phyloP scores from a whole-genome alignment of 2,888 invertebrate genomes.

The Melanargia galathea region DNA sequence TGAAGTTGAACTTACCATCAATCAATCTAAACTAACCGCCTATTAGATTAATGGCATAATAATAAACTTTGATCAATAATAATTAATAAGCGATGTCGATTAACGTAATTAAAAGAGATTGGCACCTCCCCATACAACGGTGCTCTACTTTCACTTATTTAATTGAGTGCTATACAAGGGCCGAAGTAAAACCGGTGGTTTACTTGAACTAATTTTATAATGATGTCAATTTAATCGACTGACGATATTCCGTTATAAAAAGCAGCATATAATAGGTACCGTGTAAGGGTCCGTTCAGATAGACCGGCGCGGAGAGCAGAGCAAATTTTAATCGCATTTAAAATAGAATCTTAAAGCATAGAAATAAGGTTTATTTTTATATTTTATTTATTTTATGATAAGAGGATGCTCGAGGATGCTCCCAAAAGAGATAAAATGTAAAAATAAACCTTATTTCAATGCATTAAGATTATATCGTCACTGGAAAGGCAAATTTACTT shows the following conservation, averaged over 20 bases:
- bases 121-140: slow-evolving; percentile 21
- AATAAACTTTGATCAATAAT: slow-evolving; percentile 13
- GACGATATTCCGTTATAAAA: neutral
- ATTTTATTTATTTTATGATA: no score
- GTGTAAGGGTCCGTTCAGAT: no score
- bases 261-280: neutral
- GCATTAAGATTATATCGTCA: no score
- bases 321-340: no score
- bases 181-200: slow-evolving; percentile 31
- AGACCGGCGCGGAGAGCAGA: no score
- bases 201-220: slow-evolving; percentile 24
- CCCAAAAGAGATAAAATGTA: no score
- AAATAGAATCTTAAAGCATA: no score
- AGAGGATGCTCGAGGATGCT: no score
- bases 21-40: neutral
- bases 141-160: slow-evolving; percentile 37
- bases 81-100: slow-evolving; percentile 15
- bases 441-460: no score
- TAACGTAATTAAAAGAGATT: slow-evolving; percentile 26
- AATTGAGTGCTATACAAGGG: slow-evolving; percentile 30
- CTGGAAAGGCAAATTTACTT: no score
- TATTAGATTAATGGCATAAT: slow-evolving; percentile 3
- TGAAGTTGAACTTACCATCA: neutral
- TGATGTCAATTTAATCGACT: slow-evolving; percentile 7
- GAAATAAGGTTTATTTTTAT: no score